Percentiles rank a stretch among this genome's conserved stretches.
These are phyloP conservation scores for Melieria crassipennis DNA, from an alignment of 2,888 invertebrate genomes.

Conservation along the genomic window DNA sequence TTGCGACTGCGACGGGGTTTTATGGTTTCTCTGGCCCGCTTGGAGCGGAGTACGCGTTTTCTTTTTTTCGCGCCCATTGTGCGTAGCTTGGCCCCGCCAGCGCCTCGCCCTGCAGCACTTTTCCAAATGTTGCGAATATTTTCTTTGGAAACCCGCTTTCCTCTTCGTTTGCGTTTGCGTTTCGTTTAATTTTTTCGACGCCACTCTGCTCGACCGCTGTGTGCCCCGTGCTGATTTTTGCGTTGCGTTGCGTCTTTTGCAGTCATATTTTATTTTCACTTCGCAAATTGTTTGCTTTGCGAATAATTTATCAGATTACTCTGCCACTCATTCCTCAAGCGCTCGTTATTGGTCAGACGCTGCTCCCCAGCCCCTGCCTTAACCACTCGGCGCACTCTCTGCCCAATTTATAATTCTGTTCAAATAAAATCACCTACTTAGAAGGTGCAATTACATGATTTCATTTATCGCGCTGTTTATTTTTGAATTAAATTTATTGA, in stretches of 20 bases:
- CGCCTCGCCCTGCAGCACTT: not conserved
- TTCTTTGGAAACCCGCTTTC: no score
- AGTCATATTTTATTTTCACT: no score
- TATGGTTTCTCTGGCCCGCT: conserved; percentile 46
- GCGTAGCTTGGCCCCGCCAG: not conserved
- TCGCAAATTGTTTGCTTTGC: not conserved
- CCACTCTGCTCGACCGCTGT: no score
- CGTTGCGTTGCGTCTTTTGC: no score
- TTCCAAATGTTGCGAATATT: not conserved
- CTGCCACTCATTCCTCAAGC: no score
- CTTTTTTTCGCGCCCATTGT: no score
- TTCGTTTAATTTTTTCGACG: no score
- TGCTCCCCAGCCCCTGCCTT: no score
- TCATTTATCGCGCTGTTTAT: conserved; percentile 3
- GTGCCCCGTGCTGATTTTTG: no score
- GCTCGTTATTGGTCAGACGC: no score
- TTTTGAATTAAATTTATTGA: conserved; percentile 18
- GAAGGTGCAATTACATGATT: not conserved
- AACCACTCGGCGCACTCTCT: not conserved
- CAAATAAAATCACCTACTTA: conserved; percentile 14
- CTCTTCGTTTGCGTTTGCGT: no score
- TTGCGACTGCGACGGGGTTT: conserved; percentile 48
- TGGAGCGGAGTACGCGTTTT: conserved; percentile 42
- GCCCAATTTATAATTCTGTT: conserved; percentile 12
- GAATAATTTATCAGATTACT: no score